Base-by-base conservation (phyloP, 2,797 vertebrate species). In the Hapalemur alaotrensis region DNA sequence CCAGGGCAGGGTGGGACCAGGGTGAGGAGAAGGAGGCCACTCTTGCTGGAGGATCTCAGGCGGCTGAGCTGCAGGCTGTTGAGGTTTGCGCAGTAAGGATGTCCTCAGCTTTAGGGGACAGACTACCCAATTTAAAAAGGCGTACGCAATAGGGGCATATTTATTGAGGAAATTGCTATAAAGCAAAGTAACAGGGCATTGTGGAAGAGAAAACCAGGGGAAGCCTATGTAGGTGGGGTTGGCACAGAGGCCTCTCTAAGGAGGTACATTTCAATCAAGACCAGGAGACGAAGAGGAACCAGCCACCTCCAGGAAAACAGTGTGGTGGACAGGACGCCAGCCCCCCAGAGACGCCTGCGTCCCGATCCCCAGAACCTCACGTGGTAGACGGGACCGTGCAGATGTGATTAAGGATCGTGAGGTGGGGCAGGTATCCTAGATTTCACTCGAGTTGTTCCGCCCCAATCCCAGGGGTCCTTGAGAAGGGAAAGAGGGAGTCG, bases 281-380 rank as follows among this genome's bases (percentile, higher is more conserved):
- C 32, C 48, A 78, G 91, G 67, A 72, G 13, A 14, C 11, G 10
- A 15, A 83, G 69, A 41, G 50, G 25, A 48, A 43, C 46, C 4
- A 30, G 28, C 13, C 46, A 10, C 5, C 15, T 43, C 20, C 6
- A 14, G 28, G 75, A 67, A 9, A 54, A 5, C 15, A n/a, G 23
- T 3, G 12, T 2, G 8, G 32, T 54, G 15, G 28, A n/a, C 70
- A 80, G 41, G 18, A 43, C 30, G 32, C 3, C 6, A 1, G 1
- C 7, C n/a, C 4, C 4, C 23, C 2, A 14, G 50, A 35, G 32
- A 32, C 2, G 9, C 23, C 50, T 7, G 46, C 0, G 0, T 75
- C 17, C 30, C 25, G 6, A 18, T 43, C 4, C 22, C 30, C 50
- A 28, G 48, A 81, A 25, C 25, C 15, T 69, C 41, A 9, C 2